Conservation (phyloP, 37 sponge, comb jelly and placozoan genomes). For the Agelas oroides region DNA sequence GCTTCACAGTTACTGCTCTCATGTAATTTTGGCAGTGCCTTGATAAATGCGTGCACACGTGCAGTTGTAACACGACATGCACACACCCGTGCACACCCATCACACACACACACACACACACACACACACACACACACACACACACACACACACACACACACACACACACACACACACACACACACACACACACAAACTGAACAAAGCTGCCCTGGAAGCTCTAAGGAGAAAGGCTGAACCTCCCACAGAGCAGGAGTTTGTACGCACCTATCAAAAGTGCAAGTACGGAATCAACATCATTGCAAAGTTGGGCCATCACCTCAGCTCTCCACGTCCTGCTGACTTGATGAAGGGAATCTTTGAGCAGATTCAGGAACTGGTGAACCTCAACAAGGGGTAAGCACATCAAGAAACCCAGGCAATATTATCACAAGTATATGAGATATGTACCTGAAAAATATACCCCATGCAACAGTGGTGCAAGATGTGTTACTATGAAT, state of each 20-base stretch:
- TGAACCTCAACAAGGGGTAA: slow-evolving; percentile 72
- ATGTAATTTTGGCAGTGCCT: no score
- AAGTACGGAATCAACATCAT: slow-evolving; percentile 83
- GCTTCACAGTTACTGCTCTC: no score
- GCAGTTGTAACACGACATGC: no score
- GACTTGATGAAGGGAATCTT: slow-evolving; percentile 71
- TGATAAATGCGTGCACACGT: no score
- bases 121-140: no score
- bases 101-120: no score
- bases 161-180: no score
- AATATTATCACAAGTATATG: no score
- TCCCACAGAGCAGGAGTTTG: slow-evolving; percentile 70
- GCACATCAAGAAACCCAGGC: not conserved
- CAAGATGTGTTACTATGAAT: not conserved
- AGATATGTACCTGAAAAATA: no score
- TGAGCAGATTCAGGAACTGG: slow-evolving; percentile 54
- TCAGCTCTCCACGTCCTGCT: slow-evolving; percentile 55
- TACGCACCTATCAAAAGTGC: slow-evolving; percentile 71
- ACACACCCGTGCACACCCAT: no score
- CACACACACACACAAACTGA: not conserved
- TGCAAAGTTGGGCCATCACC: slow-evolving; percentile 85
- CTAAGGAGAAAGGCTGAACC: slow-evolving; percentile 62
- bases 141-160: no score
- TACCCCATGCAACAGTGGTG: no score
- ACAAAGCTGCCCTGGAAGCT: slow-evolving; percentile 42